A percentile compares a stretch with the other conserved stretches of the same genome.
Conservation (phyloP, 2,797 vertebrate species). For the Acanthurus lineatus region DNA sequence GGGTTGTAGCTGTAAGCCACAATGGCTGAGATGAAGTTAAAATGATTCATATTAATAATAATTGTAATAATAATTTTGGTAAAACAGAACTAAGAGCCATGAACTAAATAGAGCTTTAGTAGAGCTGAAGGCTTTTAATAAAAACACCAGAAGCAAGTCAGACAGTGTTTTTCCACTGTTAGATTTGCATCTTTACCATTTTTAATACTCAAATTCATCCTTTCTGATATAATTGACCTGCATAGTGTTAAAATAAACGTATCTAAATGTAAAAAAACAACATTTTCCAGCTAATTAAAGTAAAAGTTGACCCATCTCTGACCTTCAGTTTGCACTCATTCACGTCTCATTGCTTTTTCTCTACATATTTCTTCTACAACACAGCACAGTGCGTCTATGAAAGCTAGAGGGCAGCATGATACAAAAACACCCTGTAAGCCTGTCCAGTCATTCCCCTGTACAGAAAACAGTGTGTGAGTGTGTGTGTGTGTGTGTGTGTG, state of each 20-base stretch:
- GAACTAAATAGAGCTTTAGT: background rate
- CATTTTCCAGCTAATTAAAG: background rate
- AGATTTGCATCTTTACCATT: background rate
- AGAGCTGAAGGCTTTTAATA: background rate
- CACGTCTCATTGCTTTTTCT: background rate
- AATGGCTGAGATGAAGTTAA: background rate
- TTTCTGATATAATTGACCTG: no score
- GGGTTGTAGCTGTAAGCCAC: constrained; percentile 18
- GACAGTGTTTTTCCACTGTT: background rate
- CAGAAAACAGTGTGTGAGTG: background rate
- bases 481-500: background rate
- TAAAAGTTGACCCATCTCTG: background rate
- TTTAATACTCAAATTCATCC: background rate
- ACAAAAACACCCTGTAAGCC: constrained; percentile 8
- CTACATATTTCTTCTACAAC: background rate
- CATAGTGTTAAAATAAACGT: background rate
- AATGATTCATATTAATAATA: background rate
- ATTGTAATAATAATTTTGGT: background rate
- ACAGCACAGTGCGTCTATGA: background rate
- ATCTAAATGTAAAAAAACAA: background rate
- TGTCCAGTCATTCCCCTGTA: no score
- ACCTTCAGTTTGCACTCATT: background rate
- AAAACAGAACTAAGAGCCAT: background rate
- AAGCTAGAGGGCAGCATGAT: constrained; percentile 71
- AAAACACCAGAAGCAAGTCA: background rate